Evolutionary conservation across 2,888 invertebrate genomes (phyloP), one percentile per base, ranked within the genome.

Genomic region (Drepana falcataria): DNA sequence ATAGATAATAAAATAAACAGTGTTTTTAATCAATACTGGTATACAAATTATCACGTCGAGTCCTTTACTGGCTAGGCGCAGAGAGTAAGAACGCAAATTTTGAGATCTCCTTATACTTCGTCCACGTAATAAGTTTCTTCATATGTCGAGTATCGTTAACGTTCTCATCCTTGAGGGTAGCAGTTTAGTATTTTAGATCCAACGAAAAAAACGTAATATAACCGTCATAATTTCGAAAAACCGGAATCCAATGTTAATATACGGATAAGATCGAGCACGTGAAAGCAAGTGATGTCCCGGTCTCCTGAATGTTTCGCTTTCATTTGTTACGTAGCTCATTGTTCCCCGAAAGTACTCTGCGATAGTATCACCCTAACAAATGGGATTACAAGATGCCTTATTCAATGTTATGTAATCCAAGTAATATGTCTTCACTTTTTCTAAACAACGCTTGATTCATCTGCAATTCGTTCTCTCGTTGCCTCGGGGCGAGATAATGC

Each of bases 301-400:
- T 77, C 78, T 74, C 78, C 81, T 85, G 85, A 87, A 86, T 87
- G 82, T 86, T 87, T 85, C 81, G 77, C 85, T 87, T 87, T 87
- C 79, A 65, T 74, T 75, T 75, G 75, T 84, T 85, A 79, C 81
- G 79, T 78, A 63, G 68, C 65, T 75, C 77, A 76, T 85, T 83
- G 81, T 83, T 81, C 75, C 77, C 40, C 52, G 48, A 68, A 66
- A 65, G 68, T 70, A 69, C 69, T 64, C 68, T 59, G 66, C 71
- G 85, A 88, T 85, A 61, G 64, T 84, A 87, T 88, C 88, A 76
- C 59, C 66, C 69, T 82, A 80, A 85, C 80, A 83, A 87, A 87
- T 85, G 77, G 71, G 79, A 84, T 79, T 81, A 77, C 77, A 71
- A 78, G 73, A 74, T 73, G 66, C 74, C 71, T 44, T 3, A 44